Evolutionary conservation across 37 sponge, comb jelly and placozoan genomes (phyloP).

Genomic region (Ianthella basta): DNA sequence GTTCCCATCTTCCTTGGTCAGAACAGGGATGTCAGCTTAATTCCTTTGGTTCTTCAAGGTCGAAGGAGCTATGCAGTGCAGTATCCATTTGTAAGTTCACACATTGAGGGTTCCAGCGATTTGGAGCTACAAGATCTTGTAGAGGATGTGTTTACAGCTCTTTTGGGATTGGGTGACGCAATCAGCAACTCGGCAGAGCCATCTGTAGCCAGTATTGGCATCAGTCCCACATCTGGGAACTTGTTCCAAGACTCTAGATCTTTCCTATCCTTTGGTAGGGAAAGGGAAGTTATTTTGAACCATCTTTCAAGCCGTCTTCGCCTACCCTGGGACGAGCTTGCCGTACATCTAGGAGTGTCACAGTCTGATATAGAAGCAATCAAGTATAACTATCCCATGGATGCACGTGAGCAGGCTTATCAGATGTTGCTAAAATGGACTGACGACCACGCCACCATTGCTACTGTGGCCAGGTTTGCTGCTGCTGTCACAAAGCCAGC

Average conservation of each 20-base stretch:
- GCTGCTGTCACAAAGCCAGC: neutral
- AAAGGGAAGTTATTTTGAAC: neutral
- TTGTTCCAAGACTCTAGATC: neutral
- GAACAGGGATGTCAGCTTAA: neutral
- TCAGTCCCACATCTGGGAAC: neutral
- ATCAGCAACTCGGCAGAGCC: too few species aligned
- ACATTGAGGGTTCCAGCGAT: neutral
- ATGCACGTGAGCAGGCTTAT: slow-evolving; percentile 20
- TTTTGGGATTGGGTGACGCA: too few species aligned
- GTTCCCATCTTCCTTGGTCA: slow-evolving; percentile 15
- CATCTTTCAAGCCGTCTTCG: neutral
- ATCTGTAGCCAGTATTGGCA: too few species aligned
- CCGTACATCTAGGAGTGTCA: slow-evolving; percentile 5
- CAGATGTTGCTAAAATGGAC: slow-evolving; percentile 8
- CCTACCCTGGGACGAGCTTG: slow-evolving; percentile 1
- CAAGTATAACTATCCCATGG: neutral
- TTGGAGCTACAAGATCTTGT: slow-evolving; percentile 1
- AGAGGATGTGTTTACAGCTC: too few species aligned
- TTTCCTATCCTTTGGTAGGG: neutral
- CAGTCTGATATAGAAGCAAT: neutral
- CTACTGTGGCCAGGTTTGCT: slow-evolving; percentile 8
- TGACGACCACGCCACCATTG: slow-evolving; percentile 1
- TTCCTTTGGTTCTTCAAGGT: slow-evolving; percentile 2
- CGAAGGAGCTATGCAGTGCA: neutral
- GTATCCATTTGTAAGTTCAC: neutral